Base-by-base conservation (phyloP, 2,113 vertebrate species). In the Anolis carolinensis region DNA sequence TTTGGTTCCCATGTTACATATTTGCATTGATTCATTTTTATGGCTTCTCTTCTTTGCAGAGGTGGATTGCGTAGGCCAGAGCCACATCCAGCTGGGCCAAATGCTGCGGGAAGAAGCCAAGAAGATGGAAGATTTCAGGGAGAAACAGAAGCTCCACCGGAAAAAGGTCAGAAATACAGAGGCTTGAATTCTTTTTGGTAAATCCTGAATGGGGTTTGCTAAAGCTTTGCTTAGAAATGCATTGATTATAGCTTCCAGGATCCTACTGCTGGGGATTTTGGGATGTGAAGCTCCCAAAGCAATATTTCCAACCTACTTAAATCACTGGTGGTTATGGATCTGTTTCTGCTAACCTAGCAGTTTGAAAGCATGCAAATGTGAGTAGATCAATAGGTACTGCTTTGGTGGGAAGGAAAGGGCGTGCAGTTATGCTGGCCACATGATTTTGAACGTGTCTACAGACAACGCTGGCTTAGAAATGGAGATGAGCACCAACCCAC, bases 71-170 rank as follows among this genome's bases (percentile, higher is more conserved):
- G 96, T 98, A 39, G 97, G 98, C 32, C 95, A 98, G 23, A 94
- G 97, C 86, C 99, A 99, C 87, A 95, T 98, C 74, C 98, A 98
- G 32, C 95, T 99, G 89, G 98, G 98, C 0, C 97, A 98, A 80
- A 97, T 91, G 20, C 95, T 99, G 83, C 96, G 97, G 68, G 98
- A 99, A 16, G 98, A 99, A 89, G 98, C 97, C 7, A 98, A 96
- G 89, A 99, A 97, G 89, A 96, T 99, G 93, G 99, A 99, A 67
- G 98, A 99, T 11, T 99, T 99, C 95, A 96, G 97, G 91, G 98
- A 99, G 92, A 98, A 96, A 86, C 98, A 99, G 87, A 99, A 98
- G 86, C 95, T 97, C 32, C 94, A 96, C 13, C 94, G 95, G 77
- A 99, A 99, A 71, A 99, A 96, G 97, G 98, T 99, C 52, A 18